Evolutionary conservation across 2,888 invertebrate species (phyloP).

Genomic region (Odontothrips loti): DNA sequence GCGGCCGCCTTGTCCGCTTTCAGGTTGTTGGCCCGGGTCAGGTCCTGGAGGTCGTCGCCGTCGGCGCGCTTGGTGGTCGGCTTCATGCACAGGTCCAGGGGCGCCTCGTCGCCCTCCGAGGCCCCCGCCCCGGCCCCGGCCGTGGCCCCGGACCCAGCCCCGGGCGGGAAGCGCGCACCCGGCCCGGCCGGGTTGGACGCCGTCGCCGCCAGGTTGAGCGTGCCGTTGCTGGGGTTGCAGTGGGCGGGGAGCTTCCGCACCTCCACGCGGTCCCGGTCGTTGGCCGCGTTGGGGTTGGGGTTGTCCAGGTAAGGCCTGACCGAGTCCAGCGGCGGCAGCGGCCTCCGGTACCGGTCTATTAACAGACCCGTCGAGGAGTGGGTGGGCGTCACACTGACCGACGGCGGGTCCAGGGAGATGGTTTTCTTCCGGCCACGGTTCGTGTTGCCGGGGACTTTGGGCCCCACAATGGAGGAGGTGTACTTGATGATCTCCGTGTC

Average conservation of each 20-base stretch:
- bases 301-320: constrained; percentile 19
- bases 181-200: neutral
- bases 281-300: neutral
- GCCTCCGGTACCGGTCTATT: constrained; percentile 48
- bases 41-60: constrained; percentile 38
- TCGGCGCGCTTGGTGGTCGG: constrained; percentile 50
- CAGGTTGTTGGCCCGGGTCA: constrained; percentile 25
- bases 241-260: constrained; percentile 39
- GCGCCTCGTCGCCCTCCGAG: constrained; percentile 63
- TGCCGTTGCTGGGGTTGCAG: constrained; percentile 35
- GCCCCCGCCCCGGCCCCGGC: neutral
- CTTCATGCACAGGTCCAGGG: constrained; percentile 78
- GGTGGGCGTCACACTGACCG: constrained; percentile 56
- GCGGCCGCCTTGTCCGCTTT: constrained; percentile 36
- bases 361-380: constrained; percentile 48
- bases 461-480: constrained; percentile 80
- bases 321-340: constrained; percentile 41
- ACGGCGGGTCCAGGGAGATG: constrained; percentile 75
- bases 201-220: constrained; percentile 35
- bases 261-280: constrained; percentile 38
- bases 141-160: neutral
- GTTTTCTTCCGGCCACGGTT: constrained; percentile 84
- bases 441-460: constrained; percentile 78
- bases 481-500: constrained; percentile 89
- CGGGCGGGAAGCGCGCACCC: neutral